Evolutionary conservation across 53 echinoderm and acorn worm species (phyloP), one percentile per base, ranked within the genome.

Genomic region (Echinarachnius parma): DNA sequence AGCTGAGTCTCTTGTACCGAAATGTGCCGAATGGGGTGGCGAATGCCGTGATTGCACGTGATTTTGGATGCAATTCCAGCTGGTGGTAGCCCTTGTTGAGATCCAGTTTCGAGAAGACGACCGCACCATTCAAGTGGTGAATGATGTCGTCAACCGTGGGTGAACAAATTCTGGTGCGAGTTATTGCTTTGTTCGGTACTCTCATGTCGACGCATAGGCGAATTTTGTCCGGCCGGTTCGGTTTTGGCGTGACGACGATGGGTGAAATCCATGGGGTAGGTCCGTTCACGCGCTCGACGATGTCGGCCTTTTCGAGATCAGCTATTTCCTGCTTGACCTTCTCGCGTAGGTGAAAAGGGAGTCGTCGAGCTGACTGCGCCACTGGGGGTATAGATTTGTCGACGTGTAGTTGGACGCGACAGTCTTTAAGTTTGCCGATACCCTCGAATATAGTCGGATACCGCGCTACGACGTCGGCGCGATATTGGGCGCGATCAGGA

Each of bases 51-150:
- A 59, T 75, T 13, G 58, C 29, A 8, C 75, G 2, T 9, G 75
- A 75, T 44, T 48, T 59, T 0, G 62, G 77, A 31, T 22, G 1
- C 28, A 65, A 7, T 31, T 63, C 49, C 2, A 63, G 20, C 24
- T 63, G 65, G 30, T 74, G 72, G 37, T 74, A 75, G 27, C 81
- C 81, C 16, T 62, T 46, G 19, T 62, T 61, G 11, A 81, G 32
- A 42, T 82, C 82, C 20, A 82, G 21, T 31, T 82, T 76, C 2
- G 82, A 61, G 31, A 81, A 62, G 2, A 75, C 53, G 18, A 61
- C 61, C 4, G 44, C 31, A 32, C 74, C 74, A 24, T 69, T 45
- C 4, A 70, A 47, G 45, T 70, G n/a, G 20, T 61, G 45, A 20
- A 74, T 47, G 2, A 65, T 46, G 24, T 81, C 81, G 16, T 74